Percentiles rank a stretch among this genome's conserved stretches.
Conservation (phyloP, 2,113 vertebrate genomes). For the Aythya baeri region DNA sequence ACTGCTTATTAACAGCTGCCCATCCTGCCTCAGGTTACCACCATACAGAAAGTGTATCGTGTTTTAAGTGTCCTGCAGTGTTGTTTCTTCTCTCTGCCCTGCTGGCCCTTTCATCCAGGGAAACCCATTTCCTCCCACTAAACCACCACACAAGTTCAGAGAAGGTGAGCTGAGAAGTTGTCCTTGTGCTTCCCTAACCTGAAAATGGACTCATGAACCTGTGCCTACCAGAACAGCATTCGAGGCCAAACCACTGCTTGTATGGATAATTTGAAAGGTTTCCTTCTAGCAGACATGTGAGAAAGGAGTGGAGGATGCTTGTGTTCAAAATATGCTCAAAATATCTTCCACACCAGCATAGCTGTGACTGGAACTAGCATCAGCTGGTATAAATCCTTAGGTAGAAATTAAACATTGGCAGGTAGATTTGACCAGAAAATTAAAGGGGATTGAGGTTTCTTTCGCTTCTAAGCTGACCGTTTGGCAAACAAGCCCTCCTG, state of each 20-base stretch:
- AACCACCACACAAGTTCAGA: not conserved
- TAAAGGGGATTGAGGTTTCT: not conserved
- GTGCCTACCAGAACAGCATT: not conserved
- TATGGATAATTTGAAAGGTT: not conserved
- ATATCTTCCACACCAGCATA: not conserved
- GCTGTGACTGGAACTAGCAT: not conserved
- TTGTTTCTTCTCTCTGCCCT: not conserved
- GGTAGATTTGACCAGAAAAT: not conserved
- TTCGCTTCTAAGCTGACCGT: not conserved
- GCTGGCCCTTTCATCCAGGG: accelerated
- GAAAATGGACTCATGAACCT: not conserved
- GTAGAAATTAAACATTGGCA: not conserved
- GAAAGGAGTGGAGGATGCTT: not conserved
- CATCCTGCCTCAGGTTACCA: accelerated
- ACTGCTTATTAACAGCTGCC: not conserved
- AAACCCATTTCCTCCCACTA: not conserved
- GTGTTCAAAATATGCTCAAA: not conserved
- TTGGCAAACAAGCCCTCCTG: not conserved
- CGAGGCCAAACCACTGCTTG: not conserved
- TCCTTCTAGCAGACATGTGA: not conserved
- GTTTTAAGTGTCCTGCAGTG: not conserved
- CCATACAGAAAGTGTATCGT: not conserved
- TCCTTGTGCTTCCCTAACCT: not conserved
- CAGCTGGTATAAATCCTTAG: not conserved
- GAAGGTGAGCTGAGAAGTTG: not conserved